Conservation (phyloP, 2,888 invertebrate species). For the Amphipoea oculea region DNA sequence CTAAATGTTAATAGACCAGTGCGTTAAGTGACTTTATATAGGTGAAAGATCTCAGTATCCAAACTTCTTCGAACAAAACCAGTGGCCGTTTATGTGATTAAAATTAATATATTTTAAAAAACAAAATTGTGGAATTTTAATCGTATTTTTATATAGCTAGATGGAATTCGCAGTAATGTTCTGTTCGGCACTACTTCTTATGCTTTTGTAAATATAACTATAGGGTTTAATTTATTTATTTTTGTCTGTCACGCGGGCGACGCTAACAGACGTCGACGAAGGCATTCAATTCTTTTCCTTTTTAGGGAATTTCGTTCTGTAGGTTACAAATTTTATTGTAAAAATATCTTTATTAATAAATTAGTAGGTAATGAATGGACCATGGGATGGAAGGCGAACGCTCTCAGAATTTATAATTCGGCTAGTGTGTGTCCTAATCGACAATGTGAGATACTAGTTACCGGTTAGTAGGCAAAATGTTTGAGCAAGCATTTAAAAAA, state of each 20-base stretch:
- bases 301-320: constrained; percentile 89
- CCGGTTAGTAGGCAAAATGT: constrained; percentile 87
- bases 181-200: constrained; percentile 85
- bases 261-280: constrained; percentile 64
- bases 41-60: constrained; percentile 88
- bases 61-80: constrained; percentile 86
- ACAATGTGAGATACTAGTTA: constrained; percentile 83
- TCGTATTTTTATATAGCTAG: constrained; percentile 88
- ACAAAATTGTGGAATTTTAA: constrained; percentile 79
- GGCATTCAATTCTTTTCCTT: constrained; percentile 78
- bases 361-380: constrained; percentile 87
- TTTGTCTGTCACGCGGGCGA: constrained; percentile 74
- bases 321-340: constrained; percentile 91
- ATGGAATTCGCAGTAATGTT: constrained; percentile 84
- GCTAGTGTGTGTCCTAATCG: constrained; percentile 82
- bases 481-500: constrained; percentile 89
- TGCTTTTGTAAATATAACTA: constrained; percentile 89
- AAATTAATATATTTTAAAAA: constrained; percentile 72
- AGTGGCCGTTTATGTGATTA: constrained; percentile 88
- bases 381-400: constrained; percentile 85
- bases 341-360: constrained; percentile 83
- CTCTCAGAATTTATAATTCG: constrained; percentile 89
- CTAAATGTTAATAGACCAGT: constrained; percentile 76
- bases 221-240: constrained; percentile 89
- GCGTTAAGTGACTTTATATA: constrained; percentile 76